Evolutionary conservation across 2,113 vertebrate species (phyloP), one percentile per base, ranked within the genome.

Genomic region (Xenus cinereus): DNA sequence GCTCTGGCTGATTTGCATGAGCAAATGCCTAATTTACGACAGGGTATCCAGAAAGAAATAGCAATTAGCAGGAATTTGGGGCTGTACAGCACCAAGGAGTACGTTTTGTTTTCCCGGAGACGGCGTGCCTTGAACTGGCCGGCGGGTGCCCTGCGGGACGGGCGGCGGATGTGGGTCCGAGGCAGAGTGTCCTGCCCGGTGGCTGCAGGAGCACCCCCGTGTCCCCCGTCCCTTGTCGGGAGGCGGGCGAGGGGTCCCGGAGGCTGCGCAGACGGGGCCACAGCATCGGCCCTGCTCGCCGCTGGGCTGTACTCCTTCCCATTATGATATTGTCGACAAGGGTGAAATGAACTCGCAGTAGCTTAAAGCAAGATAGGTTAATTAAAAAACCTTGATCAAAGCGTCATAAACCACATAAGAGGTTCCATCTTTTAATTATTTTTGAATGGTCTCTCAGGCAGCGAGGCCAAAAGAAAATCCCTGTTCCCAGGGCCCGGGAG

Each of bases 341-440:
- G 59, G 71, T 41, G 57, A 92, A 96, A 94, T 91, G 96, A 97
- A 95, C 96, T 94, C 32, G 39, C 33, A 88, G 87, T 68, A 73
- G 75, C 95, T 97, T 95, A 89, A 93, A 96, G 95, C 93, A 94
- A 96, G 96, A 95, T 81, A 92, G 95, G 97, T 98, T 98, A 98
- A 98, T 98, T 98, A 97, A 98, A 96, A 97, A 97, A 93, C 93
- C 95, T 95, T 93, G 97, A 97, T 98, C 95, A 96, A 96, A 98
- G 95, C 33, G 9, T 84, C 93, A 87, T 93, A 97, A 96, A 93
- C 35, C 48, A 68, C 92, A 95, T 95, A 73, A 97, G 97, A 95
- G 54, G 51, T 87, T 96, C 96, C 90, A 66, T 96, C 84, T 97
- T 94, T 95, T 96, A 97, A 98, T 98, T 98, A 97, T 97, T 96